Evolutionary conservation across 2,113 vertebrate genomes (phyloP), one percentile per base, ranked within the genome.

Genomic region (Phrynosoma platyrhinos): DNA sequence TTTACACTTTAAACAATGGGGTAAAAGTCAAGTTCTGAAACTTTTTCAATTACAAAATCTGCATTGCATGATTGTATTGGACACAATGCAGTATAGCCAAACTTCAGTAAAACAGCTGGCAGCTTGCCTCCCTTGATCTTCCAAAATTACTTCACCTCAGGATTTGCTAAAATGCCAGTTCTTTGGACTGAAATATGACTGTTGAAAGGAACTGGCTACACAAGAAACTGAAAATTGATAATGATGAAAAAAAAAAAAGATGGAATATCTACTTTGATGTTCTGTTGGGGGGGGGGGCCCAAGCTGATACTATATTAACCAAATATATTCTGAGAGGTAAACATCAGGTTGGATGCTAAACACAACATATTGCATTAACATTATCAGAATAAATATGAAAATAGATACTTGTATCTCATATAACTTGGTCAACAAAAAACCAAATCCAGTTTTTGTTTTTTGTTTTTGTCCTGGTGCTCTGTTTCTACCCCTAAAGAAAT

Each of bases 101-200:
- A 9, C 42, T 71, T 71, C 64, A 86, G 74, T 79, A 66, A 69
- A 85, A 68, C 75, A 52, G 40, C 53, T 86, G 64, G 62, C 76
- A 86, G 47, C 42, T 30, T 79, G 53, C 62, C 42, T 36, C 30
- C 42, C 20, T 69, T 69, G 76, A 86, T 79, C 75, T 52, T 79
- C 62, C 66, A 78, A 86, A 68, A 68, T 77, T 64, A 66, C 84
- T 78, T 68, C 40, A 86, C n/a, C 20, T 68, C 30, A 52, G 64
- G 85, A 79, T 68, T 86, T 69, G 40, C 85, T 36, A 23, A 30
- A 53, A 86, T 78, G 40, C 75, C 25, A 86, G 42, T 69, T 42
- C 27, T 25, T 68, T 79, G 42, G 42, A 79, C 2, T 68, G 42
- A 79, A 79, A 86, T 69, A 69, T 9, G 40, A 10, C 23, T 78